These are phyloP conservation scores for Drosophila picticornis DNA, from an alignment of 2,888 invertebrate species.

Conservation along the genomic window DNA sequence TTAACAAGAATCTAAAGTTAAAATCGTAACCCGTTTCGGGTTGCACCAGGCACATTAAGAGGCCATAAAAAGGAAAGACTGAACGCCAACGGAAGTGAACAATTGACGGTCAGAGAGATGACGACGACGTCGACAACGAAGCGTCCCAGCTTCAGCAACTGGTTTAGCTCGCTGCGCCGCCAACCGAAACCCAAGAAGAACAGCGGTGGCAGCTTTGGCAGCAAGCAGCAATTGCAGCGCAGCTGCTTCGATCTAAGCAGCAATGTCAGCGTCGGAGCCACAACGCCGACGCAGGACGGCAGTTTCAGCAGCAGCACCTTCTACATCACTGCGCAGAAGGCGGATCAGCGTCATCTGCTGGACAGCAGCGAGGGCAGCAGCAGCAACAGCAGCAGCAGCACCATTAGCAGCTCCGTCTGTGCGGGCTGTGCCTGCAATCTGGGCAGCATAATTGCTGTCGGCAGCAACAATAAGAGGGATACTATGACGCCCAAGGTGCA, in stretches of 20 bases:
- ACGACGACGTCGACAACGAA: constrained; percentile 84
- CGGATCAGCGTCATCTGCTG: constrained; percentile 66
- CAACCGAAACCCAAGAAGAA: constrained; percentile 84
- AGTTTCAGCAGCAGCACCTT: constrained; percentile 81
- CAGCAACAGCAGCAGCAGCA: constrained; percentile 52
- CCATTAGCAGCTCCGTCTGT: constrained; percentile 74
- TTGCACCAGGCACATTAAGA: constrained; percentile 16
- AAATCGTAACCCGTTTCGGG: constrained; percentile 5
- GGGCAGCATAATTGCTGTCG: constrained; percentile 13
- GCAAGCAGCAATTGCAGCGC: constrained; percentile 82
- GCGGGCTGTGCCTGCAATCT: constrained; percentile 83
- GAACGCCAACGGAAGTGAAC: constrained; percentile 51
- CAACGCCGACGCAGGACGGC: constrained; percentile 6
- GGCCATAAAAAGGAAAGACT: constrained; percentile 38
- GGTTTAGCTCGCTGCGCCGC: constrained; percentile 92
- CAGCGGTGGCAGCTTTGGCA: constrained; percentile 71
- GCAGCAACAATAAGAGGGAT: constrained; percentile 15
- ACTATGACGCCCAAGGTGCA: constrained; percentile 4
- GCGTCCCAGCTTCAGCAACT: constrained; percentile 90
- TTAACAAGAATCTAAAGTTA: constrained; percentile 33
- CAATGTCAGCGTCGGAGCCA: constrained; percentile 8
- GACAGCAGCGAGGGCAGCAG: constrained; percentile 40
- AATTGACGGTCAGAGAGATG: constrained; percentile 53
- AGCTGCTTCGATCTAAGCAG: constrained; percentile 84
- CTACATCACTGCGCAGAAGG: constrained; percentile 66